These are phyloP conservation scores for Antheraea pernyi DNA, from an alignment of 1,140 invertebrate species.

Conservation along the genomic window DNA sequence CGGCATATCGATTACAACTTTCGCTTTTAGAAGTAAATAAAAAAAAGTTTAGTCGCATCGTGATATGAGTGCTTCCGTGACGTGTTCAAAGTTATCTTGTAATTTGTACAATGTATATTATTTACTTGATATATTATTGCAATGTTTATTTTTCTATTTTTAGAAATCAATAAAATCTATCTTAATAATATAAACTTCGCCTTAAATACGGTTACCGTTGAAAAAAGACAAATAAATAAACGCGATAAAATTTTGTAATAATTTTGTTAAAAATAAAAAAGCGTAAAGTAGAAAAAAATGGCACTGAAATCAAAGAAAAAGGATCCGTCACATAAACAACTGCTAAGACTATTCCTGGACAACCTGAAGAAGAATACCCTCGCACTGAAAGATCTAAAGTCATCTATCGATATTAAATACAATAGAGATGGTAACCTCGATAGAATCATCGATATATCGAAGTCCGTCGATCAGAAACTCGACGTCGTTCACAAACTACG, in stretches of 20 bases:
- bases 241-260: too few relatives aligned
- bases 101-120: neutral
- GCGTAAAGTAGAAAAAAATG: slow-evolving; percentile 33
- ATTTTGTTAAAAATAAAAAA: neutral
- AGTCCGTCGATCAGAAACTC: slow-evolving; percentile 67
- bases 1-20: slow-evolving; percentile 6
- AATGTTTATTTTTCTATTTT: neutral
- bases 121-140: neutral
- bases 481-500: slow-evolving; percentile 65
- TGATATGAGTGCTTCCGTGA: neutral
- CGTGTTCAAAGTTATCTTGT: too few relatives aligned
- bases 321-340: slow-evolving; percentile 36
- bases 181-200: too few relatives aligned
- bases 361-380: slow-evolving; percentile 63
- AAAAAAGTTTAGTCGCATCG: slow-evolving; percentile 9
- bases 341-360: slow-evolving; percentile 53
- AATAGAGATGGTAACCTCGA: slow-evolving; percentile 38
- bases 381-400: slow-evolving; percentile 58
- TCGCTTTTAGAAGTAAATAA: slow-evolving; percentile 6
- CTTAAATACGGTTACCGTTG: neutral
- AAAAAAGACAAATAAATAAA: neutral
- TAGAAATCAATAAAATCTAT: too few relatives aligned
- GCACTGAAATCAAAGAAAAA: slow-evolving; percentile 35
- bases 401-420: slow-evolving; percentile 45
- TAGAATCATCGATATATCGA: slow-evolving; percentile 55